Base-by-base conservation (phyloP, 2,888 invertebrate genomes). In the Acanthosoma haemorrhoidale region DNA sequence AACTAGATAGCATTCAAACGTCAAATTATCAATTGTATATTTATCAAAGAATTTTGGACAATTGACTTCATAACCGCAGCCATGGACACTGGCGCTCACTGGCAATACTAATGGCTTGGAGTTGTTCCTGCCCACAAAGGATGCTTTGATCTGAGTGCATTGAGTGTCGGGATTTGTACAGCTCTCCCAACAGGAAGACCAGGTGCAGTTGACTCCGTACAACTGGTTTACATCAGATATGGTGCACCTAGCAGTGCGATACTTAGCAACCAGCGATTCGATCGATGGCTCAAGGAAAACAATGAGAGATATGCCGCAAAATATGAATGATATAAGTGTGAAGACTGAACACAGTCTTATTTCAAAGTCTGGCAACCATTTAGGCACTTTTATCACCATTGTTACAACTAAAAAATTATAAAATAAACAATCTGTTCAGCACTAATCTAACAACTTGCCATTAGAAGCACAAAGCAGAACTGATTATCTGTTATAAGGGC, bases 111-210 rank as follows among this genome's bases (percentile, higher is more conserved):
- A 18, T 1, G 32, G 9, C 8, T 25, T 51, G 2, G 51, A 51
- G 13, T 51, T 25, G 29, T 51, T 51, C 13, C n/a, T 25, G 8
- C 2, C 11, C 13, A 25, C 43, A 43, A 43, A 51, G 5, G 29
- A 25, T n/a, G 25, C 64, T 39, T 41, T 25, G 29, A 64, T 41
- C 15, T 64, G 64, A 9, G 18, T 64, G 31, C 67, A 67, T 18
- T 34, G 16, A 25, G n/a, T 43, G n/a, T 67, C 67, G 9, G 67
- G 67, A 34, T 51, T 67, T 3, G 79, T 78, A 71, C 78, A 78
- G 29, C 78, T 78, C 43, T 77, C 75, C 11, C 77, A 75, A 74
- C 79, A 79, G 9, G 78, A 78, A 57, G 78, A 77, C 78, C 78
- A 78, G 21, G 76, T 73, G 57, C 77, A 77, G 60, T 78, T 76